These are phyloP conservation scores for Centrocercus urophasianus DNA, from an alignment of 2,113 vertebrate genomes.

Conservation along the genomic window DNA sequence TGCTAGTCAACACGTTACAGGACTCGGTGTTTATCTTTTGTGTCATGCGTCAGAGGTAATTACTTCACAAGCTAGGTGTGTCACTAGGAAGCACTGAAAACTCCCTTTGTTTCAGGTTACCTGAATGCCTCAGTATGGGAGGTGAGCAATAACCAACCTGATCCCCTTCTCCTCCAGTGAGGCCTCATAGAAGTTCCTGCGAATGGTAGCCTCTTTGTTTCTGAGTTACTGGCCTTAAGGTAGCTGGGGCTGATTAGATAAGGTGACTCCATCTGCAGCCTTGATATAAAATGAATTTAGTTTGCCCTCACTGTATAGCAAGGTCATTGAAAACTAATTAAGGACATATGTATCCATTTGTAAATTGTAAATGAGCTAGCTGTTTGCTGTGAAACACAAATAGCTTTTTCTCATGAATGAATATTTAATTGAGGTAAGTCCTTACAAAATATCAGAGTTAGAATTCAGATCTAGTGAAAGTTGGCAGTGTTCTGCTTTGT, in stretches of 20 bases:
- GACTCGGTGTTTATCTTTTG: conserved; percentile 47
- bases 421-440: conserved; percentile 35
- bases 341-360: conserved; percentile 57
- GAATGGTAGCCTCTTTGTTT: conserved; percentile 63
- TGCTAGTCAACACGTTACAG: conserved; percentile 64
- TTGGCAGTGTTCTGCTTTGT: conserved; percentile 26
- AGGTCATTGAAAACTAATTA: conserved; percentile 57
- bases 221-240: conserved; percentile 47
- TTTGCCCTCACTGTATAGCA: conserved; percentile 21
- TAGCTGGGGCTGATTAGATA: conserved; percentile 62
- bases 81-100: conserved; percentile 65
- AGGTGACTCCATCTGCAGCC: conserved; percentile 32
- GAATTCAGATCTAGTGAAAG: conserved; percentile 53
- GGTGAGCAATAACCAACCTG: conserved; percentile 25
- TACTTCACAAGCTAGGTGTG: conserved; percentile 69
- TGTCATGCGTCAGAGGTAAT: conserved; percentile 70
- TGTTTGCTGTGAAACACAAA: conserved; percentile 40
- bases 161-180: conserved; percentile 44
- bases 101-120: conserved; percentile 69
- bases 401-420: conserved; percentile 39
- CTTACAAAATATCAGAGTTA: conserved; percentile 33
- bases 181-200: conserved; percentile 51
- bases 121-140: conserved; percentile 40
- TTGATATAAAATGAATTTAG: conserved; percentile 54
- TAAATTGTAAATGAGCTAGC: conserved; percentile 31